Evolutionary conservation across 37 sponge, comb jelly and placozoan species (phyloP).

Genomic region (Tethya wilhelma): DNA sequence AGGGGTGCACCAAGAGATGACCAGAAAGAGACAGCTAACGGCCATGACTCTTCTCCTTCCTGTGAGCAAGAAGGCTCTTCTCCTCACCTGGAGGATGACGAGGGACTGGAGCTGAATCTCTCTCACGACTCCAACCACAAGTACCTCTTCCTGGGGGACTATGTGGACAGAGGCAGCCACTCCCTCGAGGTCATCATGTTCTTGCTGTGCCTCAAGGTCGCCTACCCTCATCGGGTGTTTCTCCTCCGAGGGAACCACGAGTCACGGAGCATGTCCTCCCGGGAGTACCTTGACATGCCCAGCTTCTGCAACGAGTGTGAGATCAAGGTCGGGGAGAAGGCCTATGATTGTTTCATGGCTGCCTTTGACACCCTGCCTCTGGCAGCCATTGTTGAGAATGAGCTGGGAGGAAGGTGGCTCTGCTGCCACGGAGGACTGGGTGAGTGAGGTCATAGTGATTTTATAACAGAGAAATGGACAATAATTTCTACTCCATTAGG

Average conservation of each 20-base stretch:
- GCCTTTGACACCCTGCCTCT: constrained; percentile 62
- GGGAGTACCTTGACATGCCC: constrained; percentile 60
- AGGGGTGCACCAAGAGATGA: neutral
- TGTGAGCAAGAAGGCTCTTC: neutral
- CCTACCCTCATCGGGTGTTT: constrained; percentile 44
- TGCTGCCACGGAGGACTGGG: constrained; percentile 72
- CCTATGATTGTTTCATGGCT: constrained; percentile 50
- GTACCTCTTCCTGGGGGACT: constrained; percentile 85
- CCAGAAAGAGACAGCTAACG: neutral
- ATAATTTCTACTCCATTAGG: neutral
- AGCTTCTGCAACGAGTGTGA: constrained; percentile 63
- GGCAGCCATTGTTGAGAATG: constrained; percentile 30
- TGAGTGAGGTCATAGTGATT: constrained; percentile 10
- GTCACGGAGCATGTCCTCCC: constrained; percentile 63
- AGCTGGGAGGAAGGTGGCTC: constrained; percentile 62
- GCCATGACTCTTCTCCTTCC: neutral
- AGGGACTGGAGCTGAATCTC: constrained; percentile 14
- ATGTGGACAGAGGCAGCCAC: constrained; percentile 74
- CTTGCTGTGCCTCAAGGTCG: constrained; percentile 62
- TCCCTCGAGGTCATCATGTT: constrained; percentile 67
- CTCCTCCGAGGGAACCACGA: constrained; percentile 85
- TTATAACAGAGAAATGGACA: neutral
- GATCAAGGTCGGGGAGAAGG: constrained; percentile 36
- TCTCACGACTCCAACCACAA: neutral
- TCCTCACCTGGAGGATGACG: neutral